phyloP scores from a whole-genome alignment of 2,113 vertebrate genomes.

The Lichenostomus cassidix region DNA sequence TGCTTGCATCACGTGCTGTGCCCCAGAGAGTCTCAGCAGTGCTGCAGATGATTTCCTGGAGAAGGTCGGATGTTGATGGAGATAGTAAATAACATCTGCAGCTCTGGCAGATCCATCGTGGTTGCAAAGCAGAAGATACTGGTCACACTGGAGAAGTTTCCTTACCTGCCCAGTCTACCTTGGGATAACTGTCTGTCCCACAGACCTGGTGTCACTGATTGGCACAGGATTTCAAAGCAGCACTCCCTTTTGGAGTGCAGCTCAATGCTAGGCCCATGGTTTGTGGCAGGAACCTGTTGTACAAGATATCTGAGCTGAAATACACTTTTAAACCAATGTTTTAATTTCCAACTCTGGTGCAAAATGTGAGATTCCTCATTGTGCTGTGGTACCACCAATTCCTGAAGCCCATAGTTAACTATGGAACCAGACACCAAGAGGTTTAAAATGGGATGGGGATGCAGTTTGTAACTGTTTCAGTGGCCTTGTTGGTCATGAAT shows the following conservation, averaged over 20 bases:
- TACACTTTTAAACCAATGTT: slow-evolving; percentile 15
- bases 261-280: slow-evolving; percentile 28
- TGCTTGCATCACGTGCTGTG: background rate
- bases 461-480: slow-evolving; percentile 57
- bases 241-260: slow-evolving; percentile 14
- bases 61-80: background rate
- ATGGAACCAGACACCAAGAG: slow-evolving; percentile 62
- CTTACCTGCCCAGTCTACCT: slow-evolving; percentile 2
- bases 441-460: slow-evolving; percentile 47
- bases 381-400: slow-evolving; percentile 39
- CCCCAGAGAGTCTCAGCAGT: background rate
- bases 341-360: slow-evolving; percentile 64
- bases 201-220: slow-evolving; percentile 18
- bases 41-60: slow-evolving; percentile 8
- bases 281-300: slow-evolving; percentile 32
- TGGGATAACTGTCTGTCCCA: slow-evolving; percentile 6
- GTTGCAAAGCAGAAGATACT: slow-evolving; percentile 10
- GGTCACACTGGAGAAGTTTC: background rate
- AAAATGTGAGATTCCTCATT: slow-evolving; percentile 54
- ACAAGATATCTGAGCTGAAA: slow-evolving; percentile 20
- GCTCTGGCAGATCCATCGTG: slow-evolving; percentile 7
- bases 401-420: slow-evolving; percentile 46
- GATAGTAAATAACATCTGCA: slow-evolving; percentile 19
- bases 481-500: slow-evolving; percentile 19
- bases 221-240: slow-evolving; percentile 56